Evolutionary conservation across 2,888 invertebrate genomes (phyloP), one percentile per base, ranked within the genome.

Genomic region (Scaptomyza flava): DNA sequence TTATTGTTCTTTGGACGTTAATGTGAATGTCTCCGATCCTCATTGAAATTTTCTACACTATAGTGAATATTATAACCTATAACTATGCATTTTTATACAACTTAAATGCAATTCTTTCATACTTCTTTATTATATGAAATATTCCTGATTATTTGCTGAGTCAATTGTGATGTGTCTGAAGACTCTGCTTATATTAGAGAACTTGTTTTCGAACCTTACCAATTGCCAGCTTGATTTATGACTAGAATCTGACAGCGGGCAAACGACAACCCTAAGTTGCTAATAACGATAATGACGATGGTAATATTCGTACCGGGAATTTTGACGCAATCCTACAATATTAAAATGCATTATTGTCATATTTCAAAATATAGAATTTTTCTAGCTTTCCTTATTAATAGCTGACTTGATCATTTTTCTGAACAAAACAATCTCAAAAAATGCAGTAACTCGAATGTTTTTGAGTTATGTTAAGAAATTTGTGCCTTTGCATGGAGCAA

Each of bases 121-220:
- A 57, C 23, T 36, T 1, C 9, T 8, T 30, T 54, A 52, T 64
- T 34, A 27, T 41, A 34, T 53, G 5, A 60, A 46, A 27, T 54
- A 45, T 56, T 38, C 14, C 30, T 11, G 12, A 20, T 11, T 36
- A 43, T 48, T 23, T 45, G 57, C 48, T 56, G 67, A 66, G 6
- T 66, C 57, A 57, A 14, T 2, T 42, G 20, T 11, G 17, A 53
- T 53, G 27, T 45, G 66, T 17, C 33, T 51, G 33, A 52, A 69
- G 36, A 52, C 23, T 27, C 38, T 45, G 52, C 9, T 45, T 17
- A 12, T 31, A 52, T 48, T 42, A n/a, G 36, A 56, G 27, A 72
- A 60, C 76, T 53, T 57, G 72, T 53, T 76, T 72, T 27, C 20
- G 4, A 31, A 31, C 23, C 23, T 17, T 48, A 45, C 47, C 56